These are phyloP conservation scores for Protomyctophum bolini DNA, from an alignment of 2,113 vertebrate species.

Conservation along the genomic window DNA sequence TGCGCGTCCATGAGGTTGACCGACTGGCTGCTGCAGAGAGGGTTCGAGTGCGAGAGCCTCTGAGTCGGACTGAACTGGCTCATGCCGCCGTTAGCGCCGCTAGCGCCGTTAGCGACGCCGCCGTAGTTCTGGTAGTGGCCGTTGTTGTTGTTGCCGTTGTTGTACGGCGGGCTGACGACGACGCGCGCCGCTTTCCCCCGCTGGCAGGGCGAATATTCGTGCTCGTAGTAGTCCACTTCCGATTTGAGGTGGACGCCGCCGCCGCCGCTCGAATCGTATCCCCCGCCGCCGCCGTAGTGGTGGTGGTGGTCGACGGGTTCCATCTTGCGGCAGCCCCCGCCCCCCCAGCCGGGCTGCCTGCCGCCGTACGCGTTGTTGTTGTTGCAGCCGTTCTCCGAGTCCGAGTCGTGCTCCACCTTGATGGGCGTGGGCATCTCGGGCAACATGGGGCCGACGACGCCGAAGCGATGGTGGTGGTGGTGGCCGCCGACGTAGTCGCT, in stretches of 20 bases:
- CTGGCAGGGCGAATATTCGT: constrained; percentile 80
- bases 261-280: constrained; percentile 64
- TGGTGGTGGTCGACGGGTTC: constrained; percentile 65
- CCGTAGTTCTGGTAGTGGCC: constrained; percentile 75
- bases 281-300: constrained; percentile 64
- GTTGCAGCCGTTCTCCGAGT: constrained; percentile 80
- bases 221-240: constrained; percentile 79
- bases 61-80: constrained; percentile 70
- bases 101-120: constrained; percentile 62
- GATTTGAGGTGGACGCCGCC: constrained; percentile 83
- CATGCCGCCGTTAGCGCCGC: constrained; percentile 36
- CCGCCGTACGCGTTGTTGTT: constrained; percentile 62
- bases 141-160: constrained; percentile 73
- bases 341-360: constrained; percentile 81
- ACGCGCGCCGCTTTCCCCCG: constrained; percentile 74
- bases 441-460: constrained; percentile 63
- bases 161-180: constrained; percentile 67
- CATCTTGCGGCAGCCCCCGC: constrained; percentile 76
- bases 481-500: constrained; percentile 66
- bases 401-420: constrained; percentile 89
- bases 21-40: constrained; percentile 65
- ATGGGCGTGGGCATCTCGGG: constrained; percentile 85
- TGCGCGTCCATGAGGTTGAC: constrained; percentile 73
- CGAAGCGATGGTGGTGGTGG: constrained; percentile 59
- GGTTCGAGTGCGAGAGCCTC: constrained; percentile 77